Conservation (phyloP, 2,113 vertebrate species). For the Pavo muticus region DNA sequence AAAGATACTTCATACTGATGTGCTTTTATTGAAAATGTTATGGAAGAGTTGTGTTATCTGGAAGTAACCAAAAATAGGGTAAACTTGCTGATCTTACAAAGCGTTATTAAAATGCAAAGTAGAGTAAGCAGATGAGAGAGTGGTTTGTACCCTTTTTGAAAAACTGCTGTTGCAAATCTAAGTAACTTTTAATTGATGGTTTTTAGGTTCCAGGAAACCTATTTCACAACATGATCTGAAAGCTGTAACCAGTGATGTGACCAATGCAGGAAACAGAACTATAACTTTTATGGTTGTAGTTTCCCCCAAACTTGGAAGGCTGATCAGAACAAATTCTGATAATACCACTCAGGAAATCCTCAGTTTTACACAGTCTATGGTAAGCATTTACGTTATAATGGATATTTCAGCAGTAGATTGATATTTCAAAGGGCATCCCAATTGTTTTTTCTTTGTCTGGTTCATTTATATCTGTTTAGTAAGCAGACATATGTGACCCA, state of each 20-base stretch:
- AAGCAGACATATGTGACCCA: not conserved
- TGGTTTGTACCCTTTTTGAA: not conserved
- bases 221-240: constrained; percentile 83
- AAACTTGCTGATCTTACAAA: not conserved
- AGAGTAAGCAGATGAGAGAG: not conserved
- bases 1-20: not conserved
- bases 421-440: not conserved
- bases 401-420: not conserved
- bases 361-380: constrained; percentile 89
- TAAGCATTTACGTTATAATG: constrained; percentile 69
- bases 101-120: not conserved
- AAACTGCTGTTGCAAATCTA: not conserved
- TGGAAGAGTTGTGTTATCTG: not conserved
- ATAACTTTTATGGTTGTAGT: constrained; percentile 80
- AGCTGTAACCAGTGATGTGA: constrained; percentile 86
- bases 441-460: not conserved
- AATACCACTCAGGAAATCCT: constrained; percentile 80
- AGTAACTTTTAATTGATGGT: not conserved
- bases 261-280: constrained; percentile 78
- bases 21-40: not conserved
- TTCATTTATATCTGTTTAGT: not conserved
- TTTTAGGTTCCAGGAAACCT: constrained; percentile 80
- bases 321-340: constrained; percentile 77
- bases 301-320: constrained; percentile 84
- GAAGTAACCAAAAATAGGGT: not conserved